Percentiles rank a stretch among this genome's conserved stretches.
These are phyloP conservation scores for Aphaenogaster floridana DNA, from an alignment of 1,140 invertebrate genomes.

Conservation along the genomic window DNA sequence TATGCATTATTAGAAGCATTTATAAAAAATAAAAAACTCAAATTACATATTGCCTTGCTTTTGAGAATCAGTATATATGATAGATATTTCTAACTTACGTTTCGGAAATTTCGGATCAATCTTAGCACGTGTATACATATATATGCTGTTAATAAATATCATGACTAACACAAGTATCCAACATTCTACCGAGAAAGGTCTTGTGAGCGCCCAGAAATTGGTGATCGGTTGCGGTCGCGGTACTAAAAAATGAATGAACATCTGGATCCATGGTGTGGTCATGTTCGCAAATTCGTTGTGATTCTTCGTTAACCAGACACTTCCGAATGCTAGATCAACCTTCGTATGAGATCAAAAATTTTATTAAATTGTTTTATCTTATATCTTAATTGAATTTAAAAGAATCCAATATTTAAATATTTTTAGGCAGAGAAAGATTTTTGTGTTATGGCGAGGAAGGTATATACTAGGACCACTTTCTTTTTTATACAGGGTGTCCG, in stretches of 20 bases:
- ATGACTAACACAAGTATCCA: slow-evolving; percentile 75
- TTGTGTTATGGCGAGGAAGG: no score
- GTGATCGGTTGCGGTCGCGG: slow-evolving; percentile 78
- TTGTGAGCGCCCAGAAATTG: slow-evolving; percentile 81
- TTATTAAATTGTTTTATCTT: background rate
- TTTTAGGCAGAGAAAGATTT: background rate
- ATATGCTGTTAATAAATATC: slow-evolving; percentile 69
- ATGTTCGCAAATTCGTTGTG: slow-evolving; percentile 72
- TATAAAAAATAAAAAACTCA: background rate
- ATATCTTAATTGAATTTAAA: background rate
- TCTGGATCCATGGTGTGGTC: slow-evolving; percentile 76
- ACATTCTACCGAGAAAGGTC: slow-evolving; percentile 75
- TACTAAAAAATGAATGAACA: slow-evolving; percentile 79
- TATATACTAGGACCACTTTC: background rate
- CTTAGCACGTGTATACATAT: slow-evolving; percentile 71
- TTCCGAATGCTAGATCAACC: slow-evolving; percentile 81
- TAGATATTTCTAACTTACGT: slow-evolving; percentile 70
- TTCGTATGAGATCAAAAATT: slow-evolving; percentile 28
- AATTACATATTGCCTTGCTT: background rate
- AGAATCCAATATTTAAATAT: background rate
- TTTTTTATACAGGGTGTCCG: background rate
- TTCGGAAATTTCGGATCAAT: slow-evolving; percentile 76
- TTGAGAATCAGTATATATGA: background rate
- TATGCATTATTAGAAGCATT: background rate
- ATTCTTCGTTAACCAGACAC: slow-evolving; percentile 76